Percentiles rank a stretch among this genome's conserved stretches.
Evolutionary conservation across 2,113 vertebrate genomes (phyloP).

Genomic region (Romanogobio albipinnatus): DNA sequence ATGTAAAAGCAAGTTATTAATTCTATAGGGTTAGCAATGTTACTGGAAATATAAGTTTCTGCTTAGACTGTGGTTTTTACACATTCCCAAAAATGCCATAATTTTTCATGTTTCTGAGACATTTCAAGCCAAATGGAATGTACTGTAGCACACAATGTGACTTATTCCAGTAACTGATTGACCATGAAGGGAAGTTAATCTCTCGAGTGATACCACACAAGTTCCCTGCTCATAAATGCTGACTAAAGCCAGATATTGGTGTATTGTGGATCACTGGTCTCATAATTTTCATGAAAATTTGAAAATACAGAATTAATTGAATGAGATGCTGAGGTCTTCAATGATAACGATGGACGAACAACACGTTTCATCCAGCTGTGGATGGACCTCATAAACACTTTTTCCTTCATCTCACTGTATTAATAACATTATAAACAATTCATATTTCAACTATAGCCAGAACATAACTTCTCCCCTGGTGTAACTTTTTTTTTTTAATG

Average conservation of each 20-base stretch:
- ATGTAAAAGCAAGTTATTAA: background rate
- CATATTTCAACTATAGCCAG: too few species aligned
- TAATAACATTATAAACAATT: too few species aligned
- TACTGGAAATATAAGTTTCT: background rate
- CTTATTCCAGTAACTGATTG: background rate
- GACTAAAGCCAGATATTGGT: background rate
- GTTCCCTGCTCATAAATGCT: background rate
- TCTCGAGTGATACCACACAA: background rate
- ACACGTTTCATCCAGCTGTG: too few species aligned
- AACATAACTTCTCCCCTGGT: too few species aligned
- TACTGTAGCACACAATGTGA: background rate
- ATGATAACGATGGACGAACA: too few species aligned
- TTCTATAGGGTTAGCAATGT: background rate
- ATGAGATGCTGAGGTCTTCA: background rate
- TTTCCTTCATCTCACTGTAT: too few species aligned
- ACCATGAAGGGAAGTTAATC: background rate
- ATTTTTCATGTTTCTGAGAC: background rate
- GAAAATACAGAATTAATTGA: background rate
- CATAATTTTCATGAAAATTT: background rate
- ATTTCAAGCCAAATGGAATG: background rate
- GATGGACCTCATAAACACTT: too few species aligned
- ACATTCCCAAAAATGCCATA: background rate
- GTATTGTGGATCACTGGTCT: background rate
- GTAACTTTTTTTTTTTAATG: too few species aligned
- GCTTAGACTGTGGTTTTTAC: background rate